Evolutionary conservation across 2,888 invertebrate species (phyloP).

Genomic region (Limnephilus auricula): DNA sequence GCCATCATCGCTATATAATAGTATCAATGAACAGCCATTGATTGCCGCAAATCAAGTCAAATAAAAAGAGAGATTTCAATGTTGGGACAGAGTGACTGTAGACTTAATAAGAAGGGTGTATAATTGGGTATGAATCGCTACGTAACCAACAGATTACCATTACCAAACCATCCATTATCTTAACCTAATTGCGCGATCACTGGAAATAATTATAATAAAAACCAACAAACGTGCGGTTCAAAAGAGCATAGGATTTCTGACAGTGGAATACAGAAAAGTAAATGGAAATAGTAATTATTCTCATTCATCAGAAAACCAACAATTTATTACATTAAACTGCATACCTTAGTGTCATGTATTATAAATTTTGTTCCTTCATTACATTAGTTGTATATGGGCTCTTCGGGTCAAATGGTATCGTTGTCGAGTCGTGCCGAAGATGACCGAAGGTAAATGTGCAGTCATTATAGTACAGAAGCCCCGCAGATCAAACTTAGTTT

Average conservation of each 20-base stretch:
- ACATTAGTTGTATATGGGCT: no score
- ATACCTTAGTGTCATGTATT: no score
- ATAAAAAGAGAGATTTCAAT: neutral
- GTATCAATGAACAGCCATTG: neutral
- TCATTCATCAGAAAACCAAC: neutral
- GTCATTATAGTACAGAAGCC: no score
- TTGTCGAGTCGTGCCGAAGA: no score
- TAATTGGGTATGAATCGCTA: neutral
- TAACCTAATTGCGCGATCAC: neutral
- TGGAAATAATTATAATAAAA: slow-evolving; percentile 7
- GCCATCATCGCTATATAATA: neutral
- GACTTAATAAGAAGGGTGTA: neutral
- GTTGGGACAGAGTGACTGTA: neutral
- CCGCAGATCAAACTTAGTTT: no score
- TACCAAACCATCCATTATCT: neutral
- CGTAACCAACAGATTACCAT: neutral
- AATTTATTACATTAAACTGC: no score
- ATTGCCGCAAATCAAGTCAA: neutral
- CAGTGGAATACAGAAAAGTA: neutral
- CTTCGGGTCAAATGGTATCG: no score
- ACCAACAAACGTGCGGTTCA: neutral
- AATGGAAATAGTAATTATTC: neutral
- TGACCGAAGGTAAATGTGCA: no score
- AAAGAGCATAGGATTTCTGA: slow-evolving; percentile 9
- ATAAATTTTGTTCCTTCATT: no score